Percentiles rank a stretch among this genome's conserved stretches.
phyloP scores from a whole-genome alignment of 1,140 invertebrate genomes.

The Magallana gigas region DNA sequence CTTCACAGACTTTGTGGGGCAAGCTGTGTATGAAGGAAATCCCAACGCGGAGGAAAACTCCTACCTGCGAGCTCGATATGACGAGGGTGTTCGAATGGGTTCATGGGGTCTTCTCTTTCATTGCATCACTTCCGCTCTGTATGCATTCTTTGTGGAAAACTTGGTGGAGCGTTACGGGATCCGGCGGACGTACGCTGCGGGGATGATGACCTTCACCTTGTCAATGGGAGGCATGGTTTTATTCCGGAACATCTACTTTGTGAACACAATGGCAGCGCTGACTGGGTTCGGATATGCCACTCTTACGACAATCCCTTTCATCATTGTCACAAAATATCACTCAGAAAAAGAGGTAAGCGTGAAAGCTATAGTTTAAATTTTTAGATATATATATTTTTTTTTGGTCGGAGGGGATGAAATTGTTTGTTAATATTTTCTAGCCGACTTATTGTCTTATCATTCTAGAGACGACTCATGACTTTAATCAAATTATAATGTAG shows the following conservation, averaged over 20 bases:
- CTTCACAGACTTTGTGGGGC: constrained; percentile 81
- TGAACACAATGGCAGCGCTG: constrained; percentile 78
- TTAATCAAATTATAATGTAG: background rate
- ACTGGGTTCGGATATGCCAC: constrained; percentile 80
- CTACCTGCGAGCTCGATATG: constrained; percentile 75
- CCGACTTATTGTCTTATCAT: no score
- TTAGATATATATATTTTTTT: no score
- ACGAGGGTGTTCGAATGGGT: constrained; percentile 81
- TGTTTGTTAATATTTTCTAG: no score
- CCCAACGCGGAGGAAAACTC: constrained; percentile 78
- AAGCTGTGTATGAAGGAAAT: constrained; percentile 80
- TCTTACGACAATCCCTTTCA: constrained; percentile 80
- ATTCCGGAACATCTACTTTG: constrained; percentile 73
- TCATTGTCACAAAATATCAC: constrained; percentile 80
- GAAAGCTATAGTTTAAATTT: no score
- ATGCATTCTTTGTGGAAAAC: constrained; percentile 79
- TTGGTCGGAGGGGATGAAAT: no score
- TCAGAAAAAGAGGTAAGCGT: constrained; percentile 77
- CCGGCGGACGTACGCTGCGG: constrained; percentile 76
- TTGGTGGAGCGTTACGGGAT: constrained; percentile 76
- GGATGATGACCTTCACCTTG: constrained; percentile 78
- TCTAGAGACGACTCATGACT: no score
- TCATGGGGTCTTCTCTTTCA: constrained; percentile 81
- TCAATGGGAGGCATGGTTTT: constrained; percentile 79
- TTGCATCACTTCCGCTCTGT: constrained; percentile 79